phyloP scores from a whole-genome alignment of 2,797 vertebrate species.

The Martes flavigula region DNA sequence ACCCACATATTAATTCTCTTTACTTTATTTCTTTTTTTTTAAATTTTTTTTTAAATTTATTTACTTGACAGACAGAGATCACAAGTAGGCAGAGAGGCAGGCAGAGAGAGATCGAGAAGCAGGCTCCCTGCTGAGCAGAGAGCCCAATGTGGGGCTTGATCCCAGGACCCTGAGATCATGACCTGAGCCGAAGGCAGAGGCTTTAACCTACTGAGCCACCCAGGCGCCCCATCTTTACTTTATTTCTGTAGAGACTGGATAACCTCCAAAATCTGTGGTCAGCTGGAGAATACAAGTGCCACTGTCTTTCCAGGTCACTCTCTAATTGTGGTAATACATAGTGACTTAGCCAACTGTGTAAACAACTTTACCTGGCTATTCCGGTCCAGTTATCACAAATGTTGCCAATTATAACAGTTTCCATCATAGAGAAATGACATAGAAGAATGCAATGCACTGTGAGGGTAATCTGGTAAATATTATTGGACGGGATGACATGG shows the following conservation, averaged over 20 bases:
- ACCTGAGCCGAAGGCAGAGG: no score
- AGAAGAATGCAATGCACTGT: conserved; percentile 29
- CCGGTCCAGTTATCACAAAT: background rate
- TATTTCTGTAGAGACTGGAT: conserved; percentile 32
- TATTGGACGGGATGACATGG: background rate
- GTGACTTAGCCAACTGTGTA: conserved; percentile 67
- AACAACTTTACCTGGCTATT: conserved; percentile 39
- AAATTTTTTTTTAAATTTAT: no score
- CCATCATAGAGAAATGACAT: conserved; percentile 12
- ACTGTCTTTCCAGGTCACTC: conserved; percentile 14
- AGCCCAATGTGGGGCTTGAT: no score
- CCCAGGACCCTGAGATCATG: no score
- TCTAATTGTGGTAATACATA: background rate
- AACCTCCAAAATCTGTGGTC: background rate
- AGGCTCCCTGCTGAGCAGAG: no score
- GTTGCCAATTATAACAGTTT: conserved; percentile 56
- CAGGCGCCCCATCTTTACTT: background rate
- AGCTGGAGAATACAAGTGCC: background rate
- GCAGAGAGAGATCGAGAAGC: no score
- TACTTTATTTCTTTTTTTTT: background rate
- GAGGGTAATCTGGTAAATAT: conserved; percentile 39
- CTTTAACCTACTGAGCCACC: no score
- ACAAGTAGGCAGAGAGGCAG: no score
- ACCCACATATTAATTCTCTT: background rate
- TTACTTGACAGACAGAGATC: no score